These are phyloP conservation scores for Agrochola litura DNA, from an alignment of 2,888 invertebrate genomes.

Conservation along the genomic window DNA sequence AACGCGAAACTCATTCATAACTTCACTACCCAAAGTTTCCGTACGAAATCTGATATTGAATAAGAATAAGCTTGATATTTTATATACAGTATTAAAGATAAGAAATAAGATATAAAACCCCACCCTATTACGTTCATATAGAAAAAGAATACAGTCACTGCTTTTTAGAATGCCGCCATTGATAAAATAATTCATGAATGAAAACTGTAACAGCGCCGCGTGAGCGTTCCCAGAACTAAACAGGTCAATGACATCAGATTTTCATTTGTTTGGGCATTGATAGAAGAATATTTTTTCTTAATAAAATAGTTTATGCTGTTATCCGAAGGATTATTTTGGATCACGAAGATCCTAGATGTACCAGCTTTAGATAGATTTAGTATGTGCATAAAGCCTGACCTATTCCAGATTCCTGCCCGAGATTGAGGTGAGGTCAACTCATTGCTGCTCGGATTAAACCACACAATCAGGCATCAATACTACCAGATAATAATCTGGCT, in stretches of 20 bases:
- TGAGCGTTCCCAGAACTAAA: constrained; percentile 21
- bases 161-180: constrained; percentile 12
- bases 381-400: neutral
- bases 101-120: neutral
- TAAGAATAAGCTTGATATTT: neutral
- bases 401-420: neutral
- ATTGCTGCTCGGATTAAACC: neutral
- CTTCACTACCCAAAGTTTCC: neutral
- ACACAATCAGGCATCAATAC: neutral
- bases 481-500: neutral
- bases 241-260: constrained; percentile 30
- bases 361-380: neutral
- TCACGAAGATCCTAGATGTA: neutral
- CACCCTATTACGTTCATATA: no score
- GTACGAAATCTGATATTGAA: no score
- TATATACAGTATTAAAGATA: neutral
- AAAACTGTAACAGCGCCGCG: constrained; percentile 40
- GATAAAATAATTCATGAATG: constrained; percentile 36
- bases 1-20: constrained; percentile 14
- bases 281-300: neutral
- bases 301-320: neutral
- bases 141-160: neutral
- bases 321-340: neutral
- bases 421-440: constrained; percentile 3
- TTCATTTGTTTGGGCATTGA: neutral